A percentile compares a stretch with the other conserved stretches of the same genome.
phyloP scores from a whole-genome alignment of 2,888 invertebrate genomes.

The Panzeria rudis region DNA sequence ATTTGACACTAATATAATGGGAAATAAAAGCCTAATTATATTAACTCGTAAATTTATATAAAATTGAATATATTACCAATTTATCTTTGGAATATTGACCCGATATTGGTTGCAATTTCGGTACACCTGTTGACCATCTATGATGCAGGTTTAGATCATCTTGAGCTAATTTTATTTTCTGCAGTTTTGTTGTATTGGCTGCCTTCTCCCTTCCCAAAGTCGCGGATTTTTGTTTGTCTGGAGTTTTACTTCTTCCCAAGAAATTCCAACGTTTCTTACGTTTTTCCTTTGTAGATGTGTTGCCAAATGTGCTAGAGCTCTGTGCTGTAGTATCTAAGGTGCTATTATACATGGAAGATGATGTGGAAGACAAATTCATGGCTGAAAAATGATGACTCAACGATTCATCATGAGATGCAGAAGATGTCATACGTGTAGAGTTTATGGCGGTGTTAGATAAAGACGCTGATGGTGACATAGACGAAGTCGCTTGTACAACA shows the following conservation, averaged over 20 bases:
- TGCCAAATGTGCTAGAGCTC: conserved; percentile 67
- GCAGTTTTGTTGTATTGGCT: conserved; percentile 79
- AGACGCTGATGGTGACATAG: conserved; percentile 25
- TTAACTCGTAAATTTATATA: neutral
- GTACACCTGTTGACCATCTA: conserved; percentile 89
- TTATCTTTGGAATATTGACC: conserved; percentile 92
- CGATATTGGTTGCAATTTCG: conserved; percentile 88
- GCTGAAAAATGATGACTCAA: conserved; percentile 80
- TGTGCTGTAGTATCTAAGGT: conserved; percentile 76
- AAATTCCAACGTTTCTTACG: conserved; percentile 88
- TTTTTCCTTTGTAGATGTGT: conserved; percentile 85
- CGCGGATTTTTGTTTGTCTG: conserved; percentile 86
- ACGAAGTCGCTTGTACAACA: conserved; percentile 71
- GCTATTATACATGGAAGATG: conserved; percentile 83
- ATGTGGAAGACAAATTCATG: conserved; percentile 79
- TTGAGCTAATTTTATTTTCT: conserved; percentile 81
- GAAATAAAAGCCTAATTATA: conserved; percentile 74
- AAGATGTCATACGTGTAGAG: conserved; percentile 58
- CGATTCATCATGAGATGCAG: conserved; percentile 73
- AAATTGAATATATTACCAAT: conserved; percentile 85
- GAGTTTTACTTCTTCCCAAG: conserved; percentile 87
- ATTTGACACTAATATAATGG: conserved; percentile 85
- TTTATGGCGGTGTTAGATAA: conserved; percentile 33
- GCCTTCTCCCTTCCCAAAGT: conserved; percentile 88
- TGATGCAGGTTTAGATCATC: conserved; percentile 85